Percentiles rank a stretch among this genome's conserved stretches.
Evolutionary conservation across 2,888 invertebrate species (phyloP).

Genomic region (Synanthedon tipuliformis): DNA sequence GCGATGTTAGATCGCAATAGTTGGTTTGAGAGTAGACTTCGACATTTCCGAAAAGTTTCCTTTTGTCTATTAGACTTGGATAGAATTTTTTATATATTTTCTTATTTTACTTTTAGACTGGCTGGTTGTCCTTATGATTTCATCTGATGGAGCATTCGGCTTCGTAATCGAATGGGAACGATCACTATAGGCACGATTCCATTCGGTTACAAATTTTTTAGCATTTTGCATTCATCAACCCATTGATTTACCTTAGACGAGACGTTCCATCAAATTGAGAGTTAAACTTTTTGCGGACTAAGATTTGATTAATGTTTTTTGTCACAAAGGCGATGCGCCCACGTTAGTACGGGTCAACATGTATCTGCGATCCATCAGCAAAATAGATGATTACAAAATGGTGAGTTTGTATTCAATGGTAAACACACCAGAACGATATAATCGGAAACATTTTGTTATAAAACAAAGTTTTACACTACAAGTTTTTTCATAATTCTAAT

Average conservation of each 20-base stretch:
- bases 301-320: constrained; percentile 30
- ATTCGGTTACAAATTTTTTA: constrained; percentile 14
- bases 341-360: constrained; percentile 94
- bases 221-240: constrained; percentile 47
- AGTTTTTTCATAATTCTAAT: not conserved
- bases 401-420: constrained; percentile 77
- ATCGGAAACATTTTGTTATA: constrained; percentile 45
- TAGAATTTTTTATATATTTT: constrained; percentile 12
- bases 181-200: constrained; percentile 1
- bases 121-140: constrained; percentile 42
- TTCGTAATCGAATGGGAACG: constrained; percentile 33
- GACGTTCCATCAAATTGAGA: not conserved
- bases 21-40: constrained; percentile 8
- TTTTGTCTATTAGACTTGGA: constrained; percentile 9
- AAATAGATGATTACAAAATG: constrained; percentile 99
- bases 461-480: constrained; percentile 28
- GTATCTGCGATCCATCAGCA: constrained; percentile 97
- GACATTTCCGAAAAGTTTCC: constrained; percentile 11
- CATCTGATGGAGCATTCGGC: constrained; percentile 31
- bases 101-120: constrained; percentile 34
- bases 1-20: constrained; percentile 1
- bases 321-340: constrained; percentile 80
- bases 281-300: constrained; percentile 2
- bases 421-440: constrained; percentile 29
- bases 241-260: not conserved